Percentiles rank a stretch among this genome's conserved stretches.
These are phyloP conservation scores for Anolis carolinensis DNA, from an alignment of 2,113 vertebrate species.

Conservation along the genomic window DNA sequence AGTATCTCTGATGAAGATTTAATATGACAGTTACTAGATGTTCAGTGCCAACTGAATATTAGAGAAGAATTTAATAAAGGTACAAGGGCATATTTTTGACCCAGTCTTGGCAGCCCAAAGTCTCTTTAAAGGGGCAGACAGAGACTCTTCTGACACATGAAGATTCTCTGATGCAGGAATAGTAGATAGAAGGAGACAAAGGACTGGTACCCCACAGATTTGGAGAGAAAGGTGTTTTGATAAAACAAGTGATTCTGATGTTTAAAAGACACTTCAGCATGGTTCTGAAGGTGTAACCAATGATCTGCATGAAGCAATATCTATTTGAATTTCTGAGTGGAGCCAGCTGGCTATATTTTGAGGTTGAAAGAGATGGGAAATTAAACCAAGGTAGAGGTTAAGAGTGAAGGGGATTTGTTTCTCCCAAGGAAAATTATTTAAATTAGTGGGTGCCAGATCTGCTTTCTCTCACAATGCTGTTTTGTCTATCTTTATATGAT, in stretches of 20 bases:
- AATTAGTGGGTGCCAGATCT: constrained; percentile 23
- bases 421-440: constrained; percentile 8
- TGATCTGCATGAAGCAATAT: not conserved
- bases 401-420: constrained; percentile 31
- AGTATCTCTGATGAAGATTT: constrained; percentile 36
- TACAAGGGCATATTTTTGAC: constrained; percentile 8
- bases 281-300: not conserved
- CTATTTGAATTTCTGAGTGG: not conserved
- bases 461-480: constrained; percentile 18
- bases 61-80: constrained; percentile 35
- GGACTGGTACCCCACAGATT: constrained; percentile 6
- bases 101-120: constrained; percentile 36
- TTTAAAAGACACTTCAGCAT: constrained; percentile 37
- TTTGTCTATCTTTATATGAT: constrained; percentile 18
- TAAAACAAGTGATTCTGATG: constrained; percentile 46
- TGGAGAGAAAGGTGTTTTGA: constrained; percentile 40
- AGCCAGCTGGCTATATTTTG: not conserved
- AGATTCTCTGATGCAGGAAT: not conserved
- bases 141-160: not conserved
- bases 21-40: constrained; percentile 31
- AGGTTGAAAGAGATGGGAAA: constrained; percentile 17
- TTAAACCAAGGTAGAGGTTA: constrained; percentile 40
- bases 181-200: constrained; percentile 35
- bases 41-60: constrained; percentile 17
- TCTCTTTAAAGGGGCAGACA: constrained; percentile 24